Evolutionary conservation across 53 echinoderm and acorn worm genomes (phyloP), one percentile per base, ranked within the genome.

Genomic region (Glandiceps talaboti): DNA sequence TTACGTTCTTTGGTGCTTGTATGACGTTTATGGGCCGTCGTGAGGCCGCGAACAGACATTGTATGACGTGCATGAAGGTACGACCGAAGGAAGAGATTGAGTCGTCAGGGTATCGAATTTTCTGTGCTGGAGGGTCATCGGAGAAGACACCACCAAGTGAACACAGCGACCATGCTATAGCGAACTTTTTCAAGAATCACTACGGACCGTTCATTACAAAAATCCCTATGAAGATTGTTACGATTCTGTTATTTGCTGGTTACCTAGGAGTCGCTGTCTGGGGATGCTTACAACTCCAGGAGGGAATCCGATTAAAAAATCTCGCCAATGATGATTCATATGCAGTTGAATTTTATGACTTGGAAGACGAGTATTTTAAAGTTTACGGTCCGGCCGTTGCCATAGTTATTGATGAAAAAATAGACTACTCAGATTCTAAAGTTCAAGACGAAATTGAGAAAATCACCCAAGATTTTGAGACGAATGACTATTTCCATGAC

Each of bases 1-100:
- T 91, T 26, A 92, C 91, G 32, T 94, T 94, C 84, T 94, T 91
- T 31, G 94, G 91, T 30, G 87, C 91, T 1, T 82, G 91, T 77
- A 91, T 96, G 92, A 92, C 90, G 27, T 87, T 82, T 64, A 90
- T 88, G 0, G 96, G 96, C 1, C 75, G 91, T n/a, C 79, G 96
- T 26, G 96, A 96, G 77, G 96, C 89, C 25, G 81, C 76, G 0
- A 89, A 87, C 31, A 77, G 87, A 28, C 96, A 96, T 77, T 96
- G 96, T 81, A 85, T 86, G 27, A 86, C 87, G 0, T 85, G 84
- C 29, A 79, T 31, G 25, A 92, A 87, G 29, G 96, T 96, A 14
- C 30, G 88, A 74, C 85, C 91, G 0, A 89, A 85, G 74, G 82
- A 86, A 1, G 87, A 92, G 32, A 81, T 92, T 1, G 85, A 81